Base-by-base conservation (phyloP, 1,140 invertebrate genomes). In the Andricus grossulariae region DNA sequence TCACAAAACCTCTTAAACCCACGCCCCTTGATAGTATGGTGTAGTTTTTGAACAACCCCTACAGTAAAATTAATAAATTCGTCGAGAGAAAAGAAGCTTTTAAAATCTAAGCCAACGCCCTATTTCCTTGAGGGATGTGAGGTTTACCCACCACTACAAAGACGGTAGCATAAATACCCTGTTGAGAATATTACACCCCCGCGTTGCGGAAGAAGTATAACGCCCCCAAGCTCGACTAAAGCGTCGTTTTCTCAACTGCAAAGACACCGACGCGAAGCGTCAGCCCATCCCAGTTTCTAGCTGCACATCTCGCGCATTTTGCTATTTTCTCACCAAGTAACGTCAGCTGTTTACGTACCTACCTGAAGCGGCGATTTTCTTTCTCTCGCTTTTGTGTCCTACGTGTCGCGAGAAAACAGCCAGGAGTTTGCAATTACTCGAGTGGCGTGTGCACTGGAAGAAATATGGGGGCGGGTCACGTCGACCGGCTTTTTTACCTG, bases 381-480 rank as follows among this genome's bases (percentile, higher is more conserved):
- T 66, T 66, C 8, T 32, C 60, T 32, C 8, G 60, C 25, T 66
- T 66, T 66, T 66, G 60, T 66, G 8, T 8, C 39, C 21, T 66
- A 39, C 60, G 15, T 39, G 60, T 66, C 39, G 8, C 60, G 60
- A 39, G 15, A 66, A 66, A 66, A 39, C 60, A 66, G 60, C 16
- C 25, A 25, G 60, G 60, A 66, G 60, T 66, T 66, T 66, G 60
- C 60, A 66, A 66, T 66, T 66, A 66, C 60, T 66, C 25, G 60
- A 39, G 60, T 66, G 25, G 60, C 25, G 60, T 39, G 60, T 66
- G 25, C 13, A 32, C 25, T 21, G 15, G 15, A 39, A 66, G 60
- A 66, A 66, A 66, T 15, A 66, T 66, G 13, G 13, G 32, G 60
- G 25, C n/a, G 32, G 25, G 12, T 66, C 25, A 39, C 25, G 15